Evolutionary conservation across 1,140 invertebrate species (phyloP), one percentile per base, ranked within the genome.

Genomic region (Chymomyza costata): DNA sequence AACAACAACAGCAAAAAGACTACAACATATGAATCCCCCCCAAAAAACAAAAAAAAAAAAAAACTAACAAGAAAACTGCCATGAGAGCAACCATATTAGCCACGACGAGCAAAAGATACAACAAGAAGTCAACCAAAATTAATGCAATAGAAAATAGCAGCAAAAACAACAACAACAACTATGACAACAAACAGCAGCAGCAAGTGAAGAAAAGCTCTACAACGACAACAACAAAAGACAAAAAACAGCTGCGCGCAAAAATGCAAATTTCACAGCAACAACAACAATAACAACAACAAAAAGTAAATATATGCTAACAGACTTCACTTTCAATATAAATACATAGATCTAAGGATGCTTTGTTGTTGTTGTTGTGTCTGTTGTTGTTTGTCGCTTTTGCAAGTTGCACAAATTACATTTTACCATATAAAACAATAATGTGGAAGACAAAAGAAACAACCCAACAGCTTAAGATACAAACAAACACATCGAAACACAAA

Each of bases 321-420:
- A 80, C 73, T 80, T 80, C 73, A 80, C 73, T 80, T 80, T 80
- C 73, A 73, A 80, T 80, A 73, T 76, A 76, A 59, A 25, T 25
- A 8, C 8, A 25, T 25, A 25, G 8, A 78, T 62, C 57, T 80
- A 80, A 80, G 74, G 73, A 80, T 78, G 73, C 67, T 54, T 65
- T 60, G 35, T 57, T 67, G 60, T 59, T 59, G 46, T 60, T 16
- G 35, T 38, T 38, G 11, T 15, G 8, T 10, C 14, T 15, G 35
- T 38, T 68, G 63, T 57, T 80, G 67, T 80, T 78, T 78, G 71
- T 78, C 67, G 67, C 73, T 70, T 80, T 76, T 73, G 71, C 71
- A 44, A 81, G 73, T 80, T 80, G 73, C 73, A 80, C 73, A 80
- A 80, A 80, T 80, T 80, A 74, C 74, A 80, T 80, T 80, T 80